phyloP scores from a whole-genome alignment of 2,888 invertebrate species.

The Harmothoe impar region DNA sequence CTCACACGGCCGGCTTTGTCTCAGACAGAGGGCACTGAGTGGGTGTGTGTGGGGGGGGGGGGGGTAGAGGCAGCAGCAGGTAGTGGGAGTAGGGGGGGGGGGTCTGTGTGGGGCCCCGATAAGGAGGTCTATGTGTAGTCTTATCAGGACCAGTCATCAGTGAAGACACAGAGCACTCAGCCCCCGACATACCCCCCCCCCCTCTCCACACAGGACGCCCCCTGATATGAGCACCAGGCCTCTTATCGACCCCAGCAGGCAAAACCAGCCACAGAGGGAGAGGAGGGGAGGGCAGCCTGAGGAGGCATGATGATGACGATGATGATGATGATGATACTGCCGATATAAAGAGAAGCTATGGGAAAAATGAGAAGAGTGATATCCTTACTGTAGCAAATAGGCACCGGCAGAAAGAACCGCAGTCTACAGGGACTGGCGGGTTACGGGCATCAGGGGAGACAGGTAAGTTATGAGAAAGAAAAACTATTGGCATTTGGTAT shows the following conservation, averaged over 20 bases:
- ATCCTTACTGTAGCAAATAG: too few species aligned
- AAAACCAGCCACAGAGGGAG: not conserved
- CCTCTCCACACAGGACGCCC: not conserved
- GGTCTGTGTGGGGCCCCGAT: not conserved
- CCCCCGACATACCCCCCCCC: not conserved
- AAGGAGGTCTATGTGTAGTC: conserved; percentile 1
- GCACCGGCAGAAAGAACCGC: too few species aligned
- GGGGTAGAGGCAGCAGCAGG: not conserved
- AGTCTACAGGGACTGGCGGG: too few species aligned
- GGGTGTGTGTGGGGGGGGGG: not conserved
- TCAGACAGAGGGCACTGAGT: not conserved
- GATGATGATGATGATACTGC: too few species aligned
- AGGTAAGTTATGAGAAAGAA: too few species aligned
- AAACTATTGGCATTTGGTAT: too few species aligned
- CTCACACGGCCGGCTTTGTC: not conserved
- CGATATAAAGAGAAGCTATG: too few species aligned
- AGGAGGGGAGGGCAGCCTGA: not conserved
- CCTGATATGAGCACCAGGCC: not conserved
- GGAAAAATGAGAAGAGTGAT: too few species aligned
- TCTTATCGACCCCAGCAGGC: not conserved
- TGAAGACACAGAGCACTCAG: not conserved
- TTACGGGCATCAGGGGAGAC: too few species aligned
- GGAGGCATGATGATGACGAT: not conserved
- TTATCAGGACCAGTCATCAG: not conserved
- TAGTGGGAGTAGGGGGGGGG: not conserved